A percentile compares a stretch with the other conserved stretches of the same genome.
Conservation (phyloP, 1,140 invertebrate species). For the Heliconius hermathena region DNA sequence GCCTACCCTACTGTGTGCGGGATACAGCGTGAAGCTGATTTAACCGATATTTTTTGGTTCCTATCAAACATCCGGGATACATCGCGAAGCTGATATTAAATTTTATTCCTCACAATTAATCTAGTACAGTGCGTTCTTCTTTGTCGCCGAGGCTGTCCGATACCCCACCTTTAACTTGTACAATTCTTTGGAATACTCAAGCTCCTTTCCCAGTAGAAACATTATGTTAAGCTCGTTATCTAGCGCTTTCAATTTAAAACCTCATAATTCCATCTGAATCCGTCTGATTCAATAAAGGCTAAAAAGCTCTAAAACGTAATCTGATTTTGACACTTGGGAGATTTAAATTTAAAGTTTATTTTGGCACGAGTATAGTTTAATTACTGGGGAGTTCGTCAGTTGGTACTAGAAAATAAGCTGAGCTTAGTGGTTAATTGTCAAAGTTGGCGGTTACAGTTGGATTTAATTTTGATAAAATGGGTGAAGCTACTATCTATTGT, state of each 20-base stretch:
- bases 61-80: not conserved
- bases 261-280: conserved; percentile 38
- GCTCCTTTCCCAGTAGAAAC: conserved; percentile 37
- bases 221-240: conserved; percentile 42
- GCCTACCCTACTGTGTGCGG: no score
- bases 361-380: conserved; percentile 30
- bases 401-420: conserved; percentile 44
- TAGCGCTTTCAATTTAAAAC: conserved; percentile 45
- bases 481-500: conserved; percentile 30
- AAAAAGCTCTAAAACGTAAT: conserved; percentile 31
- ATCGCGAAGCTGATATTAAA: not conserved
- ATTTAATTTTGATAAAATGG: conserved; percentile 44
- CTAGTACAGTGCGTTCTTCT: not conserved
- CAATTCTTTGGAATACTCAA: not conserved
- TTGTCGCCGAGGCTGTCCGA: not conserved
- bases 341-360: conserved; percentile 32
- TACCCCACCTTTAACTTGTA: conserved; percentile 14
- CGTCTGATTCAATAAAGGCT: conserved; percentile 17
- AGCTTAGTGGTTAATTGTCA: conserved; percentile 47
- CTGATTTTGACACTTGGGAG: conserved; percentile 11
- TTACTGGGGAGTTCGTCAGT: conserved; percentile 37
- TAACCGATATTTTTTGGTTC: not conserved
- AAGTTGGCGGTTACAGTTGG: conserved; percentile 44
- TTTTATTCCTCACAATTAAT: not conserved
- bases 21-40: not conserved